These are phyloP conservation scores for Anodontia alba DNA, from an alignment of 2,888 invertebrate species.

Conservation along the genomic window DNA sequence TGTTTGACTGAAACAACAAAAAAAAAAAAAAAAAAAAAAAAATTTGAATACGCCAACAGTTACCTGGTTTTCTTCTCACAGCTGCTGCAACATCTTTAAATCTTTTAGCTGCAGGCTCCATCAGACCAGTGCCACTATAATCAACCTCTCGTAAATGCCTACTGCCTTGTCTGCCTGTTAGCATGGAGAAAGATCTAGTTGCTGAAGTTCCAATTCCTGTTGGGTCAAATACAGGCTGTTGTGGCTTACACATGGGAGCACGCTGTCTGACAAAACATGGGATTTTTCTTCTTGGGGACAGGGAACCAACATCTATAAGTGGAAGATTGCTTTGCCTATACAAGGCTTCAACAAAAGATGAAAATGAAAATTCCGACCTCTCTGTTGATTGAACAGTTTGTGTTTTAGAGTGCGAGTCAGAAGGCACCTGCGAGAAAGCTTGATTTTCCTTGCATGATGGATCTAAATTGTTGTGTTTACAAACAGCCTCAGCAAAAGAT, in stretches of 20 bases:
- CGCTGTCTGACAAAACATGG: constrained; percentile 13
- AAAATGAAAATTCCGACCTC: neutral
- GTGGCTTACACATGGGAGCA: neutral
- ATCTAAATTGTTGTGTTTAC: constrained; percentile 1
- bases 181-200: neutral
- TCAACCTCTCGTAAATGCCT: too few relatives aligned
- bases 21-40: too few relatives aligned
- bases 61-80: constrained; percentile 13
- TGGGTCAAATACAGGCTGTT: neutral
- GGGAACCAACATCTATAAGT: constrained; percentile 21
- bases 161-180: neutral
- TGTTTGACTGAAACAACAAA: too few relatives aligned
- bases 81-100: neutral
- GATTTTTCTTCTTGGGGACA: constrained; percentile 28
- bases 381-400: neutral
- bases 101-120: neutral
- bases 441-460: neutral
- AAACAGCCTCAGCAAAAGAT: neutral
- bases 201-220: neutral
- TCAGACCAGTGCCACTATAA: neutral
- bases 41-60: too few relatives aligned
- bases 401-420: neutral
- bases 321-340: constrained; percentile 26
- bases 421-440: neutral
- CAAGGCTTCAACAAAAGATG: constrained; percentile 3